Conservation (phyloP, 1,140 invertebrate genomes). For the Hyles euphorbiae region DNA sequence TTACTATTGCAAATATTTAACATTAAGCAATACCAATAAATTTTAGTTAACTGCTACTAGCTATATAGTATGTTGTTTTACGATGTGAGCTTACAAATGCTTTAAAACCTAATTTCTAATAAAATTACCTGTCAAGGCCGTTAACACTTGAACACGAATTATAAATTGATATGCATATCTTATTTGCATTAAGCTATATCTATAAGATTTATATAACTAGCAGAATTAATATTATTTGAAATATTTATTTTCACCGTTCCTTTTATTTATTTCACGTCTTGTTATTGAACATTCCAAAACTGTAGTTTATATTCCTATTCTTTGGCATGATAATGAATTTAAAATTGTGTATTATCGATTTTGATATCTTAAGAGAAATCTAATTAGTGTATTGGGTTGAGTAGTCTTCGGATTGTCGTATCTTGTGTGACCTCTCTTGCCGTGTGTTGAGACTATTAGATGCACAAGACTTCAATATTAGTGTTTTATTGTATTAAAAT, state of each 20-base stretch:
- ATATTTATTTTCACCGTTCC: too few species aligned
- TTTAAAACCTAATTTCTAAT: conserved; percentile 40
- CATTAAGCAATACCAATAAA: background rate
- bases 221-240: too few species aligned
- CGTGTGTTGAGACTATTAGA: conserved; percentile 35
- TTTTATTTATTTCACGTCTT: too few species aligned
- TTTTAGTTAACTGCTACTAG: conserved; percentile 46
- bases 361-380: too few species aligned
- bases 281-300: too few species aligned
- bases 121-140: conserved; percentile 3
- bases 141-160: background rate
- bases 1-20: conserved; percentile 16
- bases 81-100: conserved; percentile 56
- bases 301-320: too few species aligned
- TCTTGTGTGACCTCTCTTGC: conserved; percentile 36
- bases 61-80: conserved; percentile 33
- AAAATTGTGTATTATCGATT: too few species aligned
- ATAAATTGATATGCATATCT: conserved; percentile 9
- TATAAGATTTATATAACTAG: too few species aligned
- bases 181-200: conserved; percentile 1
- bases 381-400: too few species aligned
- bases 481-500: conserved; percentile 34
- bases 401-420: too few species aligned
- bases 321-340: too few species aligned
- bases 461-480: conserved; percentile 53